Evolutionary conservation across 2,888 invertebrate species (phyloP).

Genomic region (Macrosoma leucophasiata): DNA sequence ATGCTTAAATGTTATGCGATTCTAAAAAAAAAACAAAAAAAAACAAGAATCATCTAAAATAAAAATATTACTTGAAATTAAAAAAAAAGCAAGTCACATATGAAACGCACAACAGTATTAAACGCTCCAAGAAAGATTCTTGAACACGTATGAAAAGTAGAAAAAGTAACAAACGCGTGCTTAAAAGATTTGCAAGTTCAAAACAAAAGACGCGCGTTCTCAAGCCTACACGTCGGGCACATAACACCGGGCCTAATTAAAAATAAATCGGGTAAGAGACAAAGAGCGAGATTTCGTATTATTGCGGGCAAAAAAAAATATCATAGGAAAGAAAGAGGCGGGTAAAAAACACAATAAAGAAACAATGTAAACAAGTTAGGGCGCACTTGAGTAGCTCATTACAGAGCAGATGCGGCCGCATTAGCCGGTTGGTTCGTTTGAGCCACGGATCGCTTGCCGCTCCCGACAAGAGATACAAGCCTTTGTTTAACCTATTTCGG

Average conservation of each 20-base stretch:
- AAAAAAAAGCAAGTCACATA: too few relatives aligned
- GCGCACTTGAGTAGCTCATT: conserved; percentile 75
- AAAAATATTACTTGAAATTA: too few relatives aligned
- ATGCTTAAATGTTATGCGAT: too few relatives aligned
- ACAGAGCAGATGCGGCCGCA: conserved; percentile 64
- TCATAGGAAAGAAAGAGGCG: conserved; percentile 61
- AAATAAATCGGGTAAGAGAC: conserved; percentile 48
- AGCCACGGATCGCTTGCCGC: conserved; percentile 39
- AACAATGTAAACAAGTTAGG: conserved; percentile 75
- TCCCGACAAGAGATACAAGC: conserved; percentile 32
- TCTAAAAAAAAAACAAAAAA: too few relatives aligned
- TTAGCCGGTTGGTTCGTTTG: conserved; percentile 56
- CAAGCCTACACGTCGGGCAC: conserved; percentile 10
- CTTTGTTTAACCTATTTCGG: conserved; percentile 73
- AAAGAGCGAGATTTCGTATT: conserved; percentile 56
- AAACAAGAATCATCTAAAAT: too few relatives aligned
- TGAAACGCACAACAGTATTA: too few relatives aligned
- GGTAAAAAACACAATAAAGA: conserved; percentile 75
- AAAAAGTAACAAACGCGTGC: too few relatives aligned
- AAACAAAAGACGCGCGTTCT: conserved; percentile 11
- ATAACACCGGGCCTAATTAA: conserved; percentile 42
- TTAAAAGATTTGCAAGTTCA: too few relatives aligned
- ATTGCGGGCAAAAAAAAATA: conserved; percentile 63
- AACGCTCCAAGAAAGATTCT: too few relatives aligned
- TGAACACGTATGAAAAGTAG: too few relatives aligned